Conservation (phyloP, 2,797 vertebrate genomes). For the Lutra lutra region DNA sequence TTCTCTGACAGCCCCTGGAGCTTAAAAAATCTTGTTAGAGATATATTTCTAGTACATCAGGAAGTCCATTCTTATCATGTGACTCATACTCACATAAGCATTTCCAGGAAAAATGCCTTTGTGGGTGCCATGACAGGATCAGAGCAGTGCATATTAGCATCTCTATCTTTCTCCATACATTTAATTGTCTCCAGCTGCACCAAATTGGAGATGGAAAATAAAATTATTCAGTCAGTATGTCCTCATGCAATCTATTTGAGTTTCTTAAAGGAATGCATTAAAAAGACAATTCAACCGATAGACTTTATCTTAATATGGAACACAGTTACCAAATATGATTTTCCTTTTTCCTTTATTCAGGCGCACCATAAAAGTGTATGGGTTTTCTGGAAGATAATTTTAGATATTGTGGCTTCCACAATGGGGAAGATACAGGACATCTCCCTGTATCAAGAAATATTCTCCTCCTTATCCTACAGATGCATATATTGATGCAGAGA, state of each 20-base stretch:
- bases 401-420: not conserved
- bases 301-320: not conserved
- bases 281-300: not conserved
- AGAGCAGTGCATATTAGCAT: not conserved
- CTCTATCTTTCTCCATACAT: not conserved
- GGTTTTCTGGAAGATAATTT: not conserved
- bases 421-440: not conserved
- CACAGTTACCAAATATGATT: not conserved
- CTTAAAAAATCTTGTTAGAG: slow-evolving; percentile 61
- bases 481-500: not conserved
- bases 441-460: not conserved
- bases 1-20: slow-evolving; percentile 72
- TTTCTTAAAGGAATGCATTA: not conserved
- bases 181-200: not conserved
- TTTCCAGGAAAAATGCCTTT: not conserved
- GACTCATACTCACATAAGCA: not conserved
- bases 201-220: not conserved
- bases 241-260: not conserved
- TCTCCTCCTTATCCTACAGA: not conserved
- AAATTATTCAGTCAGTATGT: not conserved
- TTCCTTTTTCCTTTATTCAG: not conserved
- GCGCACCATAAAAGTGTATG: not conserved
- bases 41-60: slow-evolving; percentile 58
- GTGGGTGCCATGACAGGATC: not conserved
- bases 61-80: slow-evolving; percentile 46